Percentiles rank a stretch among this genome's conserved stretches.
Conservation (phyloP, 2,113 vertebrate genomes). For the Dasyornis broadbenti region DNA sequence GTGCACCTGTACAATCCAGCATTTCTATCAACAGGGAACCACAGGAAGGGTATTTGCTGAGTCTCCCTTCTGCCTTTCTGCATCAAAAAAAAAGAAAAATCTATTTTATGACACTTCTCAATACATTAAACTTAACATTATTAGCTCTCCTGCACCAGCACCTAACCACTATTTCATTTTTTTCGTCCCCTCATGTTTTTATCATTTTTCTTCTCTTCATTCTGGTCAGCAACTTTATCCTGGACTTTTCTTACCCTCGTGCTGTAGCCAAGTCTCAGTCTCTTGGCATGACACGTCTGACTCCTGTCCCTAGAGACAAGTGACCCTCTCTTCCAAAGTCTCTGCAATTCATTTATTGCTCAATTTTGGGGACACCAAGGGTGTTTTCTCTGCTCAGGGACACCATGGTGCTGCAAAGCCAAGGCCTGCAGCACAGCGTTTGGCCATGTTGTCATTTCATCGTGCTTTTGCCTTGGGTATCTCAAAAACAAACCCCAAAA, state of each 20-base stretch:
- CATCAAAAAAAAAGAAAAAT: neutral
- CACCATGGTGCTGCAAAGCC: neutral
- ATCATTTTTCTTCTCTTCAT: neutral
- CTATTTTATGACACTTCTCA: neutral
- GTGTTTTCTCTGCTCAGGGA: neutral
- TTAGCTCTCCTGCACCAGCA: neutral
- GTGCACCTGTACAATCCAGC: neutral
- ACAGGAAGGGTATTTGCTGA: neutral
- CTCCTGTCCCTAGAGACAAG: neutral
- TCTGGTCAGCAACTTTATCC: neutral
- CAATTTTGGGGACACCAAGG: neutral
- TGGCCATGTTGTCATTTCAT: neutral
- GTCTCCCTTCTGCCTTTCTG: neutral
- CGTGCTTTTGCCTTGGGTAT: neutral
- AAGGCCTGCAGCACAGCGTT: fast-evolving
- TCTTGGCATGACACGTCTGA: neutral
- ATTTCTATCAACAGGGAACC: neutral
- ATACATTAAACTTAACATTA: neutral
- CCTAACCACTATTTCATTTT: neutral
- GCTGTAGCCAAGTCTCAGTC: neutral
- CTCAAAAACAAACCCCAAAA: neutral
- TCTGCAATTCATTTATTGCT: neutral
- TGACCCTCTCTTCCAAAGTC: neutral
- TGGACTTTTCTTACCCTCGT: neutral
- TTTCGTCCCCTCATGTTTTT: neutral